Percentiles rank a stretch among this genome's conserved stretches.
Conservation (phyloP, 2,888 invertebrate genomes). For the Ectropis crepuscularia region DNA sequence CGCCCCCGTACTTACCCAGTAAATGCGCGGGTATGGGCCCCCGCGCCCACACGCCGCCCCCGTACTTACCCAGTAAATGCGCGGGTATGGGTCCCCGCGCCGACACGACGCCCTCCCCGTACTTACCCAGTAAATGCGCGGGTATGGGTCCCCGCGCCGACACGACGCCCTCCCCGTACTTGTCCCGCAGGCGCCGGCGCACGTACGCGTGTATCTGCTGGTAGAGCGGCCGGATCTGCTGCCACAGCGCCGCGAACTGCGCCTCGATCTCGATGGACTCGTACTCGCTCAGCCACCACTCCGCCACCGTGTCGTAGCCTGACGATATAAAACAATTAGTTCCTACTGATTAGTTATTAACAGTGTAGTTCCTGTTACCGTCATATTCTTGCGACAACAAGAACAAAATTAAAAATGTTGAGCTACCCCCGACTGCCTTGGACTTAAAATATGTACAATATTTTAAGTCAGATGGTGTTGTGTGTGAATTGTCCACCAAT, state of each 20-base stretch:
- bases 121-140: constrained; percentile 88
- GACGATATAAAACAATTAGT: constrained; percentile 15
- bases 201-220: constrained; percentile 93
- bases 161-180: constrained; percentile 88
- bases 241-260: constrained; percentile 88
- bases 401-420: too few relatives aligned
- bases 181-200: constrained; percentile 86
- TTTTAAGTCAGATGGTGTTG: too few relatives aligned
- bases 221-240: constrained; percentile 92
- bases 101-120: constrained; percentile 87
- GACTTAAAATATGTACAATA: too few relatives aligned
- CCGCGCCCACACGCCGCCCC: constrained; percentile 85
- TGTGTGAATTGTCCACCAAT: too few relatives aligned
- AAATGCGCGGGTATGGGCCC: constrained; percentile 92
- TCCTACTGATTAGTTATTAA: too few relatives aligned
- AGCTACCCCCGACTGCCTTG: too few relatives aligned
- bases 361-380: too few relatives aligned
- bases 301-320: constrained; percentile 89
- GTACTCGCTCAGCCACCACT: constrained; percentile 89
- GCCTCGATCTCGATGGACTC: constrained; percentile 88
- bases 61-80: constrained; percentile 89
- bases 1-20: constrained; percentile 87
- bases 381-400: too few relatives aligned
- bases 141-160: constrained; percentile 89
- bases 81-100: constrained; percentile 90